Evolutionary conservation across 2,888 invertebrate species (phyloP).

Genomic region (Drosophila heteroneura): DNA sequence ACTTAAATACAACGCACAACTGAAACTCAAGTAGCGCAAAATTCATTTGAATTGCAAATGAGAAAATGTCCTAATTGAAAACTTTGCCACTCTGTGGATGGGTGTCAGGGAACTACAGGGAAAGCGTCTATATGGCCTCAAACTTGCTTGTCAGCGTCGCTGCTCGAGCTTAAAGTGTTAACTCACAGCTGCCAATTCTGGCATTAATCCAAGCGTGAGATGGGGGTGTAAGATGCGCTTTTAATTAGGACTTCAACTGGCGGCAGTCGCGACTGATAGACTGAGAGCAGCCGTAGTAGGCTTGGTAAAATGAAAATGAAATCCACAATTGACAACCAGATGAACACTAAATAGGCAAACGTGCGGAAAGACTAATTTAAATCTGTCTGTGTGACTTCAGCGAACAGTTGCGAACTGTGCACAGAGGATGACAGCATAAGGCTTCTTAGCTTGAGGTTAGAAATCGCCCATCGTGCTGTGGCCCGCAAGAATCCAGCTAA

Average conservation of each 20-base stretch:
- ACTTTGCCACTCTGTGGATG: conserved; percentile 55
- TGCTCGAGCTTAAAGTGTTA: conserved; percentile 69
- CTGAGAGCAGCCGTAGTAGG: conserved; percentile 18
- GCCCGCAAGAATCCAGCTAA: conserved; percentile 28
- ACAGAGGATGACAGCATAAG: conserved; percentile 8
- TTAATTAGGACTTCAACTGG: conserved; percentile 60
- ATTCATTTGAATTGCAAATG: conserved; percentile 79
- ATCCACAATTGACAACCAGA: conserved; percentile 37
- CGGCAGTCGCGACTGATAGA: conserved; percentile 2
- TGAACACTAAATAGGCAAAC: conserved; percentile 52
- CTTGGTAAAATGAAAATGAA: conserved; percentile 38
- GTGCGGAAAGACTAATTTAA: conserved; percentile 77
- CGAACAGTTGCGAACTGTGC: conserved; percentile 23
- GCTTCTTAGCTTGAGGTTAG: conserved; percentile 23
- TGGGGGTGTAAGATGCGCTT: conserved; percentile 57
- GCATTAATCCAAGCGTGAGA: conserved; percentile 50
- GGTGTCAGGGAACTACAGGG: conserved; percentile 8
- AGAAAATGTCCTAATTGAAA: conserved; percentile 74
- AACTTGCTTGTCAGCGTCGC: conserved; percentile 16
- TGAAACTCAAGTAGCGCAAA: conserved; percentile 61
- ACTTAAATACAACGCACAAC: conserved; percentile 55
- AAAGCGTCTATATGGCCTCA: conserved; percentile 2
- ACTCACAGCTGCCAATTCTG: conserved; percentile 55
- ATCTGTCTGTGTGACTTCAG: conserved; percentile 45
- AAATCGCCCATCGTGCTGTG: conserved; percentile 26